Evolutionary conservation across 1,140 invertebrate species (phyloP).

Genomic region (Anthonomus grandis): DNA sequence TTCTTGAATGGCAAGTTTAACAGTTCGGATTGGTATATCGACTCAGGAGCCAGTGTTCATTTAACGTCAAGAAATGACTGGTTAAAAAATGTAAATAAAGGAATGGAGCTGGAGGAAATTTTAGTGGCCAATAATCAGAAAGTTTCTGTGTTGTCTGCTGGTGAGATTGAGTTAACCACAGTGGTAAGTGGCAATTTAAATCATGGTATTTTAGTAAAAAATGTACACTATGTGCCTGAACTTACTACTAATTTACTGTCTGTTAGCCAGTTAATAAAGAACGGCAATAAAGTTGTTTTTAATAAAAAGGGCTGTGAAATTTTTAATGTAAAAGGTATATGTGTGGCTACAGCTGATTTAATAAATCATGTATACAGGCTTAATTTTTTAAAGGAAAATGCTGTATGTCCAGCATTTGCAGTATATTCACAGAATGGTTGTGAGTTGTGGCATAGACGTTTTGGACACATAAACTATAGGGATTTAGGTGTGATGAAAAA

Average conservation of each 20-base stretch:
- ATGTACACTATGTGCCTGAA: slow-evolving; percentile 35
- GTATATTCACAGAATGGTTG: slow-evolving; percentile 18
- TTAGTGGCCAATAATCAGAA: too few species aligned
- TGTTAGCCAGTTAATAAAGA: slow-evolving; percentile 21
- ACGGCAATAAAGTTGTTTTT: slow-evolving; percentile 29
- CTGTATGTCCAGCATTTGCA: slow-evolving; percentile 27
- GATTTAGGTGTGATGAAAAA: slow-evolving; percentile 24
- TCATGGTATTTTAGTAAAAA: too few species aligned
- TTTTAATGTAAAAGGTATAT: slow-evolving; percentile 22
- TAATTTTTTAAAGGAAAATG: slow-evolving; percentile 21
- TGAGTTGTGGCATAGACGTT: slow-evolving; percentile 32
- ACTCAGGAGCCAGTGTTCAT: too few species aligned
- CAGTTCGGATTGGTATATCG: too few species aligned
- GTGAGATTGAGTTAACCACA: too few species aligned
- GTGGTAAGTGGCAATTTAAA: too few species aligned
- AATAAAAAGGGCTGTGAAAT: slow-evolving; percentile 26
- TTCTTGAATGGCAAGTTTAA: too few species aligned
- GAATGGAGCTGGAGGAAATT: too few species aligned
- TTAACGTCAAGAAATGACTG: too few species aligned
- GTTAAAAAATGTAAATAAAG: too few species aligned
- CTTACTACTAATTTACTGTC: slow-evolving; percentile 32
- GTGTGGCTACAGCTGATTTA: slow-evolving; percentile 27
- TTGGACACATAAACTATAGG: slow-evolving; percentile 39
- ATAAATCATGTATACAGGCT: slow-evolving; percentile 38
- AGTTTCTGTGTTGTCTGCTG: too few species aligned